phyloP scores from a whole-genome alignment of 2,797 vertebrate species.

The Luscinia megarhynchos region DNA sequence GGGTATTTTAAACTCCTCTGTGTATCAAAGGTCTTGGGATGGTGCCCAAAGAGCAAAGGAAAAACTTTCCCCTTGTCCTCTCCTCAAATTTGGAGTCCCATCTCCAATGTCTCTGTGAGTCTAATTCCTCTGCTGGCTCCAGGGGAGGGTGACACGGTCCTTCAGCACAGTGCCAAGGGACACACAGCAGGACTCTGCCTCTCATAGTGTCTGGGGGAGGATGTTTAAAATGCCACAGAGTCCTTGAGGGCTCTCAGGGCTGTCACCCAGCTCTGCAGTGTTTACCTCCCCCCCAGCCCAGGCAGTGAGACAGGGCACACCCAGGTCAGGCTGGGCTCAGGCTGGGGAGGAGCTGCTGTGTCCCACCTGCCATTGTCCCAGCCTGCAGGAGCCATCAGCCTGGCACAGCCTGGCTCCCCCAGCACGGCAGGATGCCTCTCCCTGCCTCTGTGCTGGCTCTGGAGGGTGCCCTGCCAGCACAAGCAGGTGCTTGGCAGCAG shows the following conservation, averaged over 20 bases:
- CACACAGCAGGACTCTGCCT: neutral
- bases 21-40: neutral
- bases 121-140: neutral
- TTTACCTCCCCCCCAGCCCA: neutral
- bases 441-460: neutral
- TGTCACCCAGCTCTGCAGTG: neutral
- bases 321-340: neutral
- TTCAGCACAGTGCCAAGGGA: neutral
- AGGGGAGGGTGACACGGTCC: neutral
- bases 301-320: rapidly evolving
- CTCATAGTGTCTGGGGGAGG: neutral
- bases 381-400: neutral
- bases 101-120: neutral
- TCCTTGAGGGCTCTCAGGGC: neutral
- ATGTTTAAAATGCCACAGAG: neutral
- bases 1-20: neutral
- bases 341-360: neutral
- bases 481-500: neutral
- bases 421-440: neutral
- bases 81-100: neutral
- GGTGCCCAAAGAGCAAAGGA: neutral
- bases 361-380: neutral
- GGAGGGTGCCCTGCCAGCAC: neutral
- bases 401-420: neutral
- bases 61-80: neutral